Evolutionary conservation across 1,140 invertebrate genomes (phyloP).

Genomic region (Drosophila obscura): DNA sequence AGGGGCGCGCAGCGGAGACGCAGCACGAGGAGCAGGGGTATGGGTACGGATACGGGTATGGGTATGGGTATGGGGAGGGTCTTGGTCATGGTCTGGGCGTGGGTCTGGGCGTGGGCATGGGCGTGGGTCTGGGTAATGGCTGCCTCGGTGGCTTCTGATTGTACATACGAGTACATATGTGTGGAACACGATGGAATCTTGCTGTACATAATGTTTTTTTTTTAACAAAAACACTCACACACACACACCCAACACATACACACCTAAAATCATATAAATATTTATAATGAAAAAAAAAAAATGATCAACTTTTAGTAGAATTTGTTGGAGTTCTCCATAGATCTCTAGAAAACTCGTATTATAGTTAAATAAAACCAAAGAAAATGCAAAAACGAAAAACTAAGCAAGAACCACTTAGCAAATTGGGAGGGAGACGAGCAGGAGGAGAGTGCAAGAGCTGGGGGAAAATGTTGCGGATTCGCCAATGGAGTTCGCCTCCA

Average conservation of each 20-base stretch:
- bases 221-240: too few species aligned
- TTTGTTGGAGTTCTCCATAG: conserved; percentile 57
- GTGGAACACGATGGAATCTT: too few species aligned
- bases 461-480: not conserved
- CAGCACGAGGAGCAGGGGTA: conserved; percentile 54
- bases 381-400: conserved; percentile 12
- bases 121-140: conserved; percentile 8
- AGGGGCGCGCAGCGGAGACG: conserved; percentile 63
- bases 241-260: too few species aligned
- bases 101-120: conserved; percentile 10
- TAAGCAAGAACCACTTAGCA: conserved; percentile 37
- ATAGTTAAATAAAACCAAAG: conserved; percentile 30
- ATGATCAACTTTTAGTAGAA: conserved; percentile 64
- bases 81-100: conserved; percentile 12
- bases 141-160: conserved; percentile 31
- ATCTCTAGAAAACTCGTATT: conserved; percentile 5
- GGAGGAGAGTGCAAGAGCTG: not conserved
- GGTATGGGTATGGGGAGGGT: conserved; percentile 14
- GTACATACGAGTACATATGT: conserved; percentile 39
- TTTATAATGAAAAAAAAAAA: not conserved
- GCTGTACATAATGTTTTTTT: too few species aligned
- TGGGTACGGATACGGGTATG: conserved; percentile 3
- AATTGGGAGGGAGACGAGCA: conserved; percentile 27
- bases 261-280: conserved; percentile 1
- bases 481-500: not conserved